Conservation (phyloP, 1,140 invertebrate species). For the Heliconius melpomene region DNA sequence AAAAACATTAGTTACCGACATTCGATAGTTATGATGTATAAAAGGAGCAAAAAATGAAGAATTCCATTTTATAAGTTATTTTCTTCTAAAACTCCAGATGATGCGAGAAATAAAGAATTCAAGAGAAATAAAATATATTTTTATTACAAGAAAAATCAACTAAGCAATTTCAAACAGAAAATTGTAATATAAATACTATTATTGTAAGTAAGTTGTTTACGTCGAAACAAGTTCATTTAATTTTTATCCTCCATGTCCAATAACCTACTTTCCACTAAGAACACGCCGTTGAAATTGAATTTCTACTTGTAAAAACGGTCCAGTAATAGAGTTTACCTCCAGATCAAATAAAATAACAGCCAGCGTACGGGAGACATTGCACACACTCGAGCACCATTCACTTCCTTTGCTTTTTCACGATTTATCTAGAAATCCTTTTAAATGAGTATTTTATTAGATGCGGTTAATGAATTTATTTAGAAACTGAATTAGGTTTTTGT, state of each 20-base stretch:
- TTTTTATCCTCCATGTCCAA: conserved; percentile 58
- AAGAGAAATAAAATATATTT: not conserved
- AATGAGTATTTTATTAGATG: not conserved
- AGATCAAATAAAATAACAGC: conserved; percentile 74
- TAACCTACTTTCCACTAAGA: conserved; percentile 69
- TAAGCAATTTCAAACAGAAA: not conserved
- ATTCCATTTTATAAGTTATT: no score
- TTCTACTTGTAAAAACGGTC: conserved; percentile 75
- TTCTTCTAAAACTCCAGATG: no score
- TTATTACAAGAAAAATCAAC: not conserved
- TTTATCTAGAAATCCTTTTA: conserved; percentile 22
- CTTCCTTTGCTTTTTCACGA: conserved; percentile 24
- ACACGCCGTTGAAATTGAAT: conserved; percentile 72
- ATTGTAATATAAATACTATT: not conserved
- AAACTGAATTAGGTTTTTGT: not conserved
- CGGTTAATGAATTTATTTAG: conserved; percentile 6
- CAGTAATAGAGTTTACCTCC: conserved; percentile 76
- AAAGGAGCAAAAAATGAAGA: no score
- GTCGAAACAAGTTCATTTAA: conserved; percentile 38
- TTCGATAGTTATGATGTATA: no score
- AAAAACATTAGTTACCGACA: no score
- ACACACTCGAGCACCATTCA: conserved; percentile 45
- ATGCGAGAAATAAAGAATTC: no score
- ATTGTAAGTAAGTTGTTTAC: not conserved
- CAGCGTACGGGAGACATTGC: conserved; percentile 47